Evolutionary conservation across 2,797 vertebrate genomes (phyloP).

Genomic region (Chanos chanos): DNA sequence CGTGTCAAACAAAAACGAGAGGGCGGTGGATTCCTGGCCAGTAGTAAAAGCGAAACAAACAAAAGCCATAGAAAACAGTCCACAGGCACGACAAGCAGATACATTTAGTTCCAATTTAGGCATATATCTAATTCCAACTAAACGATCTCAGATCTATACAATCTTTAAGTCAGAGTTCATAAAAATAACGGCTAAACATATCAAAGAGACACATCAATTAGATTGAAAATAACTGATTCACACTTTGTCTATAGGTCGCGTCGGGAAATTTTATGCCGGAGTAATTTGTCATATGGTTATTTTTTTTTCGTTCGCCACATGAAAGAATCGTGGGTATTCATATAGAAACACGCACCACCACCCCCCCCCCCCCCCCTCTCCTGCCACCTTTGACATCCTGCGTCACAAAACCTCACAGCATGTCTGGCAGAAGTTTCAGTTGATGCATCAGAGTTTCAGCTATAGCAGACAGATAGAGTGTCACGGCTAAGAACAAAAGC

Average conservation of each 20-base stretch:
- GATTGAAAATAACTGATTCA: constrained; percentile 22
- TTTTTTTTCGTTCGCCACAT: constrained; percentile 33
- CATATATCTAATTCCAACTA: too few relatives aligned
- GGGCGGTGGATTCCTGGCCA: too few relatives aligned
- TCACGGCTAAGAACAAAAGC: constrained; percentile 31
- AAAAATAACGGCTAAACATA: too few relatives aligned
- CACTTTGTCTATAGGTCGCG: constrained; percentile 2
- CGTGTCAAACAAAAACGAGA: too few relatives aligned
- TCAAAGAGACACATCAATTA: constrained; percentile 9
- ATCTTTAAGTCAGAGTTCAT: too few relatives aligned
- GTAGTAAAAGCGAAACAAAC: too few relatives aligned
- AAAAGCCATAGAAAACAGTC: constrained; percentile 11
- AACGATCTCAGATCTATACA: too few relatives aligned
- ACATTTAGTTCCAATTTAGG: too few relatives aligned
- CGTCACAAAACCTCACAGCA: constrained; percentile 33
- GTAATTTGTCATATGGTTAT: background rate
- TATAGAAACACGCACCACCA: too few relatives aligned
- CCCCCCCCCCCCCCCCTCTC: too few relatives aligned
- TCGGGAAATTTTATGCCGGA: constrained; percentile 20
- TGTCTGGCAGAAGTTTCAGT: constrained; percentile 39
- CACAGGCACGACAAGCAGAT: background rate
- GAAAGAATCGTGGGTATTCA: constrained; percentile 25
- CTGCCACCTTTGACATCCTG: constrained; percentile 24
- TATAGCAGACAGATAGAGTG: constrained; percentile 9
- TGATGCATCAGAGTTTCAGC: constrained; percentile 34